Evolutionary conservation across 2,888 invertebrate genomes (phyloP).

Genomic region (Ichneumon xanthorius): DNA sequence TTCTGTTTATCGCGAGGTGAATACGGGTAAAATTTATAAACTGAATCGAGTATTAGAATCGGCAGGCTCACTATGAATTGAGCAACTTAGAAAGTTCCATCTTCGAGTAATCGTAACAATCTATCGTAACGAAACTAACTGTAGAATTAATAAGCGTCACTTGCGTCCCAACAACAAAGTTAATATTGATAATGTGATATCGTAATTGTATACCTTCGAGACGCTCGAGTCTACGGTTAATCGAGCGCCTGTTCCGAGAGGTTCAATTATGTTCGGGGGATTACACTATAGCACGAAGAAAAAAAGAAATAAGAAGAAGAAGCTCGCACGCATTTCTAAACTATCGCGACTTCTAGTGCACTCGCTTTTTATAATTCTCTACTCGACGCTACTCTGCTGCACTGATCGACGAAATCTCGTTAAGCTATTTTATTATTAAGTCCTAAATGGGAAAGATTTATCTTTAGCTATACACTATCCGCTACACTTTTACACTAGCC

Average conservation of each 20-base stretch:
- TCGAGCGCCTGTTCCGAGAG: slow-evolving; percentile 1
- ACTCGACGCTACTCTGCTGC: slow-evolving; percentile 1
- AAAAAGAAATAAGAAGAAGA: not conserved
- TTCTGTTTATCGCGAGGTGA: slow-evolving; percentile 50
- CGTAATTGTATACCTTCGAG: slow-evolving; percentile 59
- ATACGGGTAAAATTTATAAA: slow-evolving; percentile 65
- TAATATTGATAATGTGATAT: slow-evolving; percentile 69
- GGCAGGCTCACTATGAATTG: slow-evolving; percentile 30
- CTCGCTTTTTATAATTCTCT: slow-evolving; percentile 11
- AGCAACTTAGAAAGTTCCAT: slow-evolving; percentile 35
- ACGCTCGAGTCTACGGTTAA: slow-evolving; percentile 36
- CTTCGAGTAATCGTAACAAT: slow-evolving; percentile 46
- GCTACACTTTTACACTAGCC: slow-evolving; percentile 22
- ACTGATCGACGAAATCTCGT: slow-evolving; percentile 21
- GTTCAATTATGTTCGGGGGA: slow-evolving; percentile 28
- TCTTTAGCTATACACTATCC: slow-evolving; percentile 18
- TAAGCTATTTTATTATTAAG: slow-evolving; percentile 35
- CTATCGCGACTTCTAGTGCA: not conserved
- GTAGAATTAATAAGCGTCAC: slow-evolving; percentile 68
- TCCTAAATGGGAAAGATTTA: slow-evolving; percentile 13
- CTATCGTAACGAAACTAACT: slow-evolving; percentile 28
- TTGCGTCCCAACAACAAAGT: slow-evolving; percentile 69
- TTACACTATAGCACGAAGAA: slow-evolving; percentile 7
- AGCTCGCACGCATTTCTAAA: slow-evolving; percentile 17
- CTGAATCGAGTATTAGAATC: slow-evolving; percentile 19